Percentiles rank a stretch among this genome's conserved stretches.
Evolutionary conservation across 2,888 invertebrate species (phyloP).

Genomic region (Mystacides longicornis): DNA sequence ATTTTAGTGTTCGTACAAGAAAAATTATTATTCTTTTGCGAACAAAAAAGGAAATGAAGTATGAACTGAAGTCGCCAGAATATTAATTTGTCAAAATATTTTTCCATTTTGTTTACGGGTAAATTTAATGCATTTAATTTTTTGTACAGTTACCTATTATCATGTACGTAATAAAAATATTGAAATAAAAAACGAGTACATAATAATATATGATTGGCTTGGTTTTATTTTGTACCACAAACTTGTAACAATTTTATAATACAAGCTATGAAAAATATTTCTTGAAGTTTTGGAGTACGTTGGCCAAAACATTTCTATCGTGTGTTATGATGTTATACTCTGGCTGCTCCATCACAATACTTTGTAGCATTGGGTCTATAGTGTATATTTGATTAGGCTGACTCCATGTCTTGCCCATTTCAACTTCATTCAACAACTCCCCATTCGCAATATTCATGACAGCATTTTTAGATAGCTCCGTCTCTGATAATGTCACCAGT

Average conservation of each 20-base stretch:
- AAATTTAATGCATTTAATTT: not conserved
- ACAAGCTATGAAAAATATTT: too few species aligned
- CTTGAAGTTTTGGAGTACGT: constrained; percentile 11
- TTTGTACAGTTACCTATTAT: too few species aligned
- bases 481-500: constrained; percentile 22
- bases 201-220: too few species aligned
- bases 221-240: too few species aligned
- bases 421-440: constrained; percentile 20
- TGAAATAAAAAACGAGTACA: too few species aligned
- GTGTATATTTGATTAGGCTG: constrained; percentile 13
- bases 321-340: constrained; percentile 15
- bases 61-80: too few species aligned
- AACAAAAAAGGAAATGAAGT: too few species aligned
- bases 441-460: constrained; percentile 23
- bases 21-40: too few species aligned
- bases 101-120: not conserved
- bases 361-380: constrained; percentile 18
- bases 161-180: too few species aligned
- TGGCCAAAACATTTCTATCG: constrained; percentile 9
- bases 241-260: too few species aligned
- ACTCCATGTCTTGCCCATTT: constrained; percentile 21
- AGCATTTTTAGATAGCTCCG: constrained; percentile 22
- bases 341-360: constrained; percentile 6
- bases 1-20: too few species aligned
- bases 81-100: too few species aligned